Percentiles rank a stretch among this genome's conserved stretches.
Conservation (phyloP, 2,797 vertebrate species). For the Tiaroga cobitis region DNA sequence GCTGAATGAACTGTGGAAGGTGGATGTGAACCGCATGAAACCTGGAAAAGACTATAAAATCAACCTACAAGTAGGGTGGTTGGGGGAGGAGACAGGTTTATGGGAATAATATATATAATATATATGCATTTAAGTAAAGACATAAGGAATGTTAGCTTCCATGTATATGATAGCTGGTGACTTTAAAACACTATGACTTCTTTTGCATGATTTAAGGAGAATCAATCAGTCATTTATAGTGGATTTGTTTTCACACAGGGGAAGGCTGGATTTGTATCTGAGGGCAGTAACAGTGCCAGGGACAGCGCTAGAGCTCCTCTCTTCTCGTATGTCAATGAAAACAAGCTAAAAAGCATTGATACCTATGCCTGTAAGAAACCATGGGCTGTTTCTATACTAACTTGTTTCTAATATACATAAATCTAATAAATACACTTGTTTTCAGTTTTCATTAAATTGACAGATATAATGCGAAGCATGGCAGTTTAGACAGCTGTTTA, state of each 20-base stretch:
- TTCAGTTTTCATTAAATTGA: neutral
- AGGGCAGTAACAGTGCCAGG: conserved; percentile 74
- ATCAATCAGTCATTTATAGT: neutral
- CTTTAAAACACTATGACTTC: neutral
- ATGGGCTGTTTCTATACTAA: neutral
- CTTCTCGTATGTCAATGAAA: conserved; percentile 79
- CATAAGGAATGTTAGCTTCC: neutral
- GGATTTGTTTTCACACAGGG: conserved; percentile 69
- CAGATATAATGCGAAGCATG: neutral
- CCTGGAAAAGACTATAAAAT: conserved; percentile 84
- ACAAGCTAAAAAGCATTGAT: conserved; percentile 75
- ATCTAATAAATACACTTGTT: neutral
- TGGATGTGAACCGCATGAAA: conserved; percentile 82
- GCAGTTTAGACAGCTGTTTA: neutral
- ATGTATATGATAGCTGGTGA: neutral
- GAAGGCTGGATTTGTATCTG: conserved; percentile 76
- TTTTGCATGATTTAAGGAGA: neutral
- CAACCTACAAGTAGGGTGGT: conserved; percentile 79
- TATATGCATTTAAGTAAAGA: neutral
- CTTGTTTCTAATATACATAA: neutral
- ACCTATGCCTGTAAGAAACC: conserved; percentile 78
- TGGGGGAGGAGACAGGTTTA: neutral
- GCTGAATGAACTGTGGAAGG: conserved; percentile 81
- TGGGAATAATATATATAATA: no score
- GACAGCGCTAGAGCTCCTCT: conserved; percentile 76